A percentile compares a stretch with the other conserved stretches of the same genome.
Conservation (phyloP, 2,113 vertebrate species). For the Corythaixoides concolor region DNA sequence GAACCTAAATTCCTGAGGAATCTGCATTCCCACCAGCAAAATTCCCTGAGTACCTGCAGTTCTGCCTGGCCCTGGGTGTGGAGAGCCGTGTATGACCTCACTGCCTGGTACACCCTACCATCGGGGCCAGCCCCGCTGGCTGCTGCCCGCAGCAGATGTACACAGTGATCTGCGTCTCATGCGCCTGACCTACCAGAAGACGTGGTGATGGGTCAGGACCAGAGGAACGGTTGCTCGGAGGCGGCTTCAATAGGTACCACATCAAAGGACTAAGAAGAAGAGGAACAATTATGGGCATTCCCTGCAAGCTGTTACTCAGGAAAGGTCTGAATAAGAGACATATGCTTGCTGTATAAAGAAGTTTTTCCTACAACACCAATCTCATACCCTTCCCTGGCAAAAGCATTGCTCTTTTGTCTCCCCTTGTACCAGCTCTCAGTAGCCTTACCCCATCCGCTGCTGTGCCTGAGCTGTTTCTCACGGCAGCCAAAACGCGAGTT, state of each 20-base stretch:
- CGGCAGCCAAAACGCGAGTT: fast-evolving
- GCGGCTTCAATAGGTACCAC: background rate
- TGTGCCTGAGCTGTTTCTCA: background rate
- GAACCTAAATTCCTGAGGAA: background rate
- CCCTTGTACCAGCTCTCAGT: background rate
- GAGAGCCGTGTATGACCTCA: background rate
- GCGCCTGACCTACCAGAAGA: fast-evolving
- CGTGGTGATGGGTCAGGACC: background rate
- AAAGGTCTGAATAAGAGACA: background rate
- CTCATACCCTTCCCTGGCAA: background rate
- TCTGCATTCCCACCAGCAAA: background rate
- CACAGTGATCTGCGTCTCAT: background rate
- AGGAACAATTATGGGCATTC: background rate
- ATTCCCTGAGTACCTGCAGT: background rate
- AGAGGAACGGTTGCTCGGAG: background rate
- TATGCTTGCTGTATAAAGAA: background rate
- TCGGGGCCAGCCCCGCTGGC: fast-evolving
- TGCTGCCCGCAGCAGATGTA: background rate
- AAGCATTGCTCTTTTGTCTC: background rate
- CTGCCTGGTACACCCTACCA: background rate
- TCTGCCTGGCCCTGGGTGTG: background rate
- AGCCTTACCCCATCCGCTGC: background rate
- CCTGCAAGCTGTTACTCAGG: background rate
- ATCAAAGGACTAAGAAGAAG: background rate
- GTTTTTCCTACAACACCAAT: background rate